Percentiles rank a stretch among this genome's conserved stretches.
These are phyloP conservation scores for Donacobius atricapilla DNA, from an alignment of 2,113 vertebrate genomes.

Conservation along the genomic window DNA sequence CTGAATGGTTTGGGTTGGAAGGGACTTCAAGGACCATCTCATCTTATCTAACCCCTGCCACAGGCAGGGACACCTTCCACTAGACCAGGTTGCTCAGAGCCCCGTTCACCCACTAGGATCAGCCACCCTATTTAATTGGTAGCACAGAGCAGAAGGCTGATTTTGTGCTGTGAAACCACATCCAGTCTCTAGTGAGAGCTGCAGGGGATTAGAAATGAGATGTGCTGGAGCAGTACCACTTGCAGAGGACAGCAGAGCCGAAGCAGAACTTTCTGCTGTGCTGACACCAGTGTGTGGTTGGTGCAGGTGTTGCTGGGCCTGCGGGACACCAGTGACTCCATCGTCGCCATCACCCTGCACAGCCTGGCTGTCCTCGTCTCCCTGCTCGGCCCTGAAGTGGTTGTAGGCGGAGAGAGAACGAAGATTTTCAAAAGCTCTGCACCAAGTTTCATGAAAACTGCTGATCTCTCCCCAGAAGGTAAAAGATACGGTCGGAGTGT, in stretches of 20 bases:
- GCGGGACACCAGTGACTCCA: conserved; percentile 86
- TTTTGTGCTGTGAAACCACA: neutral
- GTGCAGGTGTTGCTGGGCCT: conserved; percentile 90
- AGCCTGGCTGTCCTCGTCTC: conserved; percentile 92
- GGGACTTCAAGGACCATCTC: neutral
- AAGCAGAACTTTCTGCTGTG: neutral
- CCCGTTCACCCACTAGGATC: neutral
- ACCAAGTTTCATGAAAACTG: conserved; percentile 89
- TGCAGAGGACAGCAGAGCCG: neutral
- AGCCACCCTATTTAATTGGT: neutral
- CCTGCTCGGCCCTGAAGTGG: conserved; percentile 91
- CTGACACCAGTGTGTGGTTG: neutral
- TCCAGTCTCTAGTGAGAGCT: neutral
- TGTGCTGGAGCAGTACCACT: neutral
- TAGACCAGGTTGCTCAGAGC: neutral
- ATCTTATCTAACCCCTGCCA: neutral
- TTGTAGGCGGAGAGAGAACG: conserved; percentile 90
- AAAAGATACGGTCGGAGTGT: neutral
- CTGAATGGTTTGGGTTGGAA: neutral
- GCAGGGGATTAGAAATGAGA: neutral
- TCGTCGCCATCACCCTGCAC: conserved; percentile 91
- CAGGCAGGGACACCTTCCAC: neutral
- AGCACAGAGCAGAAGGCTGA: neutral
- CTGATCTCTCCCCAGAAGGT: conserved; percentile 90
- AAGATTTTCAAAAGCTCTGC: conserved; percentile 95